These are phyloP conservation scores for Mechanitis messenoides DNA, from an alignment of 2,888 invertebrate species.

Conservation along the genomic window DNA sequence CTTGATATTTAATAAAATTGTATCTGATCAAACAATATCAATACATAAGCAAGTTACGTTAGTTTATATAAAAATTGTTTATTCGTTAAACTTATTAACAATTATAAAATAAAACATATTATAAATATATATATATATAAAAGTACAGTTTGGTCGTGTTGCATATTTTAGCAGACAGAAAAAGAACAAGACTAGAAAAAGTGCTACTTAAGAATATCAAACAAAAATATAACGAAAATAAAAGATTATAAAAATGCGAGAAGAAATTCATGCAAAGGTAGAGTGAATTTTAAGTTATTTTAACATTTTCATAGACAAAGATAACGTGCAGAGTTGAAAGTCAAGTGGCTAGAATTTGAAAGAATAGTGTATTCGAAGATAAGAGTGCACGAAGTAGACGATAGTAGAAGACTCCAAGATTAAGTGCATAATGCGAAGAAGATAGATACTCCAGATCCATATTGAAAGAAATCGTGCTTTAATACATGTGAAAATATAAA, in stretches of 20 bases:
- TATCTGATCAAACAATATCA: not conserved
- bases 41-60: too few species aligned
- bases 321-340: constrained; percentile 25
- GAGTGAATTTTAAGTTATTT: constrained; percentile 12
- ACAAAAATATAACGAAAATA: constrained; percentile 16
- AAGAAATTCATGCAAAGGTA: constrained; percentile 25
- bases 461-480: constrained; percentile 49
- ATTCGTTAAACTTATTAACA: constrained; percentile 8
- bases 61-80: constrained; percentile 1
- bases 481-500: constrained; percentile 24
- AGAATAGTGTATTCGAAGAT: constrained; percentile 30
- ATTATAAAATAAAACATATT: constrained; percentile 24
- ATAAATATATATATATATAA: constrained; percentile 28
- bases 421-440: constrained; percentile 37
- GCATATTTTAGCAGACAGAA: constrained; percentile 41
- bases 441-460: constrained; percentile 39
- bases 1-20: constrained; percentile 13
- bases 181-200: constrained; percentile 27
- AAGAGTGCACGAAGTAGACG: constrained; percentile 22
- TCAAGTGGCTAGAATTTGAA: constrained; percentile 22
- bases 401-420: too few species aligned
- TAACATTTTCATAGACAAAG: constrained; percentile 11
- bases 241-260: constrained; percentile 20
- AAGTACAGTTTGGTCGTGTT: constrained; percentile 73
- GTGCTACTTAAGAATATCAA: constrained; percentile 22